These are phyloP conservation scores for Hydrotaea diabolus DNA, from an alignment of 2,888 invertebrate species.

Conservation along the genomic window DNA sequence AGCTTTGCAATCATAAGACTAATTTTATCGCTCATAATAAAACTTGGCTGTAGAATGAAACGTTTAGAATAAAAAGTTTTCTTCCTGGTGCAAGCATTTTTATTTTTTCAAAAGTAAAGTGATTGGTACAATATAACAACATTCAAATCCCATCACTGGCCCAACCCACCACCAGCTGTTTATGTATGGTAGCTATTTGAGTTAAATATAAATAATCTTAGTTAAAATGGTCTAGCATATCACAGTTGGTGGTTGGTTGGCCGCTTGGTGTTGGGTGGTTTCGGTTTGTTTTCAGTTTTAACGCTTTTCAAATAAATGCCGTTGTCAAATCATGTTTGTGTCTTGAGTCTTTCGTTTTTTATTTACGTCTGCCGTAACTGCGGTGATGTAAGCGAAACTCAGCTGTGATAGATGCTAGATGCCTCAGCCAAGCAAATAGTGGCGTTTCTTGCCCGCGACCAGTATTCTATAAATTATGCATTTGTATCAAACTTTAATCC, in stretches of 20 bases:
- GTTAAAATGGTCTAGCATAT: background rate
- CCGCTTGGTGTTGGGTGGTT: background rate
- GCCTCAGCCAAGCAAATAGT: conserved; percentile 30
- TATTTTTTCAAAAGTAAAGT: too few relatives aligned
- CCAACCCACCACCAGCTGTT: too few relatives aligned
- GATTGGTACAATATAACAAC: too few relatives aligned
- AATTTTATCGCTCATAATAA: too few relatives aligned
- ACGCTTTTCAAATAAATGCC: background rate
- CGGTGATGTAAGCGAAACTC: background rate
- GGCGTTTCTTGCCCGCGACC: conserved; percentile 19
- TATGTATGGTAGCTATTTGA: background rate
- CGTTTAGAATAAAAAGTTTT: too few relatives aligned
- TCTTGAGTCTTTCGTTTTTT: conserved; percentile 33
- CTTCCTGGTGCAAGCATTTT: too few relatives aligned
- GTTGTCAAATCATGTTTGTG: conserved; percentile 12
- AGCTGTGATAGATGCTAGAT: background rate
- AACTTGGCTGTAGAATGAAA: too few relatives aligned
- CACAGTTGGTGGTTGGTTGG: background rate
- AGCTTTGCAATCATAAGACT: too few relatives aligned
- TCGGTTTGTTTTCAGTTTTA: background rate
- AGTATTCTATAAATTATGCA: conserved; percentile 45
- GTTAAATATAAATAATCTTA: background rate
- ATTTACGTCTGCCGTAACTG: background rate
- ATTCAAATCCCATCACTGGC: too few relatives aligned
- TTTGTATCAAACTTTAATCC: conserved; percentile 21